Conservation (phyloP, 1,140 invertebrate species). For the Parapsyche elsis region DNA sequence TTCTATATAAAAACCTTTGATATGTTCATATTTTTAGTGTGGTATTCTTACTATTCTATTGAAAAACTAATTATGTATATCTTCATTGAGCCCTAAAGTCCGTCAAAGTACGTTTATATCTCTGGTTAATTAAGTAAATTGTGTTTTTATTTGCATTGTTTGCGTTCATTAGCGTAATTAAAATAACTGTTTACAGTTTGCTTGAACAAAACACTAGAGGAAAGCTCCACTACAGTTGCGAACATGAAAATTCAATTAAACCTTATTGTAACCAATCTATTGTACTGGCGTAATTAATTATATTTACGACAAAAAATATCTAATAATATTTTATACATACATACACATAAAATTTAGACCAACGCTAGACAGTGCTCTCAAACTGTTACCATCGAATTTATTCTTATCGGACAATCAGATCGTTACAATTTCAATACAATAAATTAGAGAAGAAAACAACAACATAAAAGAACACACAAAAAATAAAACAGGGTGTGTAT, state of each 20-base stretch:
- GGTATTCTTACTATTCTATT: too few species aligned
- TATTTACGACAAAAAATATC: not conserved
- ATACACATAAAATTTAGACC: not conserved
- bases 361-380: not conserved
- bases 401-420: not conserved
- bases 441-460: not conserved
- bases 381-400: not conserved
- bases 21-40: too few species aligned
- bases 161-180: constrained; percentile 25
- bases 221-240: not conserved
- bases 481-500: constrained; percentile 1
- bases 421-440: not conserved
- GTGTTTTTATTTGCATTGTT: constrained; percentile 1
- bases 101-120: not conserved
- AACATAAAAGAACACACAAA: not conserved
- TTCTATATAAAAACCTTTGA: too few species aligned
- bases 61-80: too few species aligned
- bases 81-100: too few species aligned
- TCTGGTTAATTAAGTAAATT: constrained; percentile 14
- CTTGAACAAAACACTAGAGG: not conserved
- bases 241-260: constrained; percentile 26
- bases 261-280: not conserved
- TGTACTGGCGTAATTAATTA: not conserved
- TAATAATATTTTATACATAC: too few species aligned
- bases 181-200: constrained; percentile 24